phyloP scores from a whole-genome alignment of 2,113 vertebrate genomes.

The Ivindomyrus marchei region DNA sequence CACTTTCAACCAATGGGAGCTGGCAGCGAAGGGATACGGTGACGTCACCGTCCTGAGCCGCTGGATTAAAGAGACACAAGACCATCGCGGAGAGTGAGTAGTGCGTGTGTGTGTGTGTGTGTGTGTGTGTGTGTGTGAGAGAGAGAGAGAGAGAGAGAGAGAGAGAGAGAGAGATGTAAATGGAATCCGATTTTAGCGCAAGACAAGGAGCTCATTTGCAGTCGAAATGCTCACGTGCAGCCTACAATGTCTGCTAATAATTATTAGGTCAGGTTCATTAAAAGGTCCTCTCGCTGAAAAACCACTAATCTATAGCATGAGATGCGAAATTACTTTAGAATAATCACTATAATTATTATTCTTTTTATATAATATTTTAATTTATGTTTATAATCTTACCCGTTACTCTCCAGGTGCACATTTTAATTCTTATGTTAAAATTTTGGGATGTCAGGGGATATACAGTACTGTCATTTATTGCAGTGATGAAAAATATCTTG shows the following conservation, averaged over 20 bases:
- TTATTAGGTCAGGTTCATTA: background rate
- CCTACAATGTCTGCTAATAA: background rate
- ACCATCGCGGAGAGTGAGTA: slow-evolving; percentile 36
- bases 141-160: slow-evolving; percentile 7
- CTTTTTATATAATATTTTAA: background rate
- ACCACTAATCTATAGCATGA: background rate
- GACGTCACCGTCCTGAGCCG: slow-evolving; percentile 69
- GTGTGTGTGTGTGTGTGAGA: background rate
- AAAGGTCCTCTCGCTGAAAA: background rate
- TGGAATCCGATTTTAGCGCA: background rate
- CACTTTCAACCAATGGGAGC: slow-evolving; percentile 81
- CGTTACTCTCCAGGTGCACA: background rate
- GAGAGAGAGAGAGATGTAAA: background rate
- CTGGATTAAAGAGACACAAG: slow-evolving; percentile 58
- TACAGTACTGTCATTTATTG: background rate
- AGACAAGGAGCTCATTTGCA: background rate
- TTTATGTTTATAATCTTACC: background rate
- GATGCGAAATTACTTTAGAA: background rate
- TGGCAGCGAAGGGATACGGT: slow-evolving; percentile 58
- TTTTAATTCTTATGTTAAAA: background rate
- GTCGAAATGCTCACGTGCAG: background rate
- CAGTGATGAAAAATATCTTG: background rate
- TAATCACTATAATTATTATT: background rate
- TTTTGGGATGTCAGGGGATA: background rate
- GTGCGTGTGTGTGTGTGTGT: slow-evolving; percentile 28